Evolutionary conservation across 1,140 invertebrate genomes (phyloP).

Genomic region (Octopus sinensis): DNA sequence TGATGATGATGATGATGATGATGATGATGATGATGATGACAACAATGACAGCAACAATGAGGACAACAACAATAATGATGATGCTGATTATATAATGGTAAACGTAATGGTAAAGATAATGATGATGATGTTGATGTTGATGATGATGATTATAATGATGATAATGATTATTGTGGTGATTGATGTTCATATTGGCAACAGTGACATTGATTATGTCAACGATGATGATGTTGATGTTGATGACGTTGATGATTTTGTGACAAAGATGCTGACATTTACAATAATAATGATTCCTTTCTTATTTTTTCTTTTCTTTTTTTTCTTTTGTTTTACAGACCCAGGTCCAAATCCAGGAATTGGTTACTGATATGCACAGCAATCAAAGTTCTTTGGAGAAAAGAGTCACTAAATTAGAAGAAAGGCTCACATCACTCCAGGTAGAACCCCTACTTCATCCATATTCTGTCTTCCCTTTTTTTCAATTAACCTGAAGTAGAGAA

Average conservation of each 20-base stretch:
- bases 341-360: constrained; percentile 93
- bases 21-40: background rate
- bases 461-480: no score
- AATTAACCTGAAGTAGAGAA: no score
- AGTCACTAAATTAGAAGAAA: constrained; percentile 53
- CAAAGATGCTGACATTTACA: background rate
- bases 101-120: background rate
- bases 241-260: background rate
- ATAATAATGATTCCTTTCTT: background rate
- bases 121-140: background rate
- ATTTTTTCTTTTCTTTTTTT: background rate
- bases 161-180: background rate
- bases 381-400: constrained; percentile 78
- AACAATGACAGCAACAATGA: background rate
- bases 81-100: background rate
- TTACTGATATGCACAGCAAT: constrained; percentile 89
- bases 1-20: background rate
- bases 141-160: background rate
- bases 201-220: background rate
- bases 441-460: background rate
- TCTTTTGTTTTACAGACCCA: constrained; percentile 76
- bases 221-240: background rate
- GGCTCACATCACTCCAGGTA: constrained; percentile 48
- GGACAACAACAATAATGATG: background rate
- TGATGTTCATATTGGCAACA: background rate